Conservation (phyloP, 1,140 invertebrate genomes). For the Lasioglossum baleicum region DNA sequence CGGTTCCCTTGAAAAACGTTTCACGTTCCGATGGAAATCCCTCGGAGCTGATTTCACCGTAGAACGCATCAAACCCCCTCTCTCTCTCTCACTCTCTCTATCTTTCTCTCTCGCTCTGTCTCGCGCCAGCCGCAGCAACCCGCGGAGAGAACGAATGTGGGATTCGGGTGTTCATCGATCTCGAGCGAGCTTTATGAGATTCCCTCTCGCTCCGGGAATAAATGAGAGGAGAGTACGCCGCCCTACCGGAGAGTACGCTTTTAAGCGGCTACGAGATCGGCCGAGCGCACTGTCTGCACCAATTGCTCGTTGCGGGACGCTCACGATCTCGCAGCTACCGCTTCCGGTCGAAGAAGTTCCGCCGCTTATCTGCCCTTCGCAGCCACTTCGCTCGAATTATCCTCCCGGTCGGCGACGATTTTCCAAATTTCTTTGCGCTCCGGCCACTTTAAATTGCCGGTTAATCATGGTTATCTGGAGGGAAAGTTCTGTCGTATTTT, state of each 20-base stretch:
- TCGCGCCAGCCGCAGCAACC: neutral
- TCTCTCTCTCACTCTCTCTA: too few species aligned
- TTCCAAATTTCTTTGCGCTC: slow-evolving; percentile 2
- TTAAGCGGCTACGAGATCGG: slow-evolving; percentile 18
- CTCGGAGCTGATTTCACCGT: slow-evolving; percentile 50
- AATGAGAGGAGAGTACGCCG: slow-evolving; percentile 15
- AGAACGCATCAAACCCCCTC: neutral
- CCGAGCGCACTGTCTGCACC: neutral
- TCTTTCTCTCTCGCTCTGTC: too few species aligned
- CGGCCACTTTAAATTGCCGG: neutral
- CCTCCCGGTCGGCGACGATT: neutral
- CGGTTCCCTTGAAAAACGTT: slow-evolving; percentile 48
- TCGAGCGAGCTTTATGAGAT: slow-evolving; percentile 51
- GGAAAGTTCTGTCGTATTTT: too few species aligned
- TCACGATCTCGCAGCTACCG: neutral
- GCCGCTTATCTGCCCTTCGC: slow-evolving; percentile 19
- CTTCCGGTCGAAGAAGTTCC: slow-evolving; percentile 19
- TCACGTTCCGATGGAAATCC: slow-evolving; percentile 54
- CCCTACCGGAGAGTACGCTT: slow-evolving; percentile 32
- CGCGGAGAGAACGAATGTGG: slow-evolving; percentile 39
- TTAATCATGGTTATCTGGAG: neutral
- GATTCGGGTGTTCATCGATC: slow-evolving; percentile 59
- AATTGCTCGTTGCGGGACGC: neutral
- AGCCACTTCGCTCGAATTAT: slow-evolving; percentile 27
- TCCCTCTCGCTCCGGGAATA: slow-evolving; percentile 20